These are phyloP conservation scores for Autographa pulchrina DNA, from an alignment of 2,888 invertebrate genomes.

Conservation along the genomic window DNA sequence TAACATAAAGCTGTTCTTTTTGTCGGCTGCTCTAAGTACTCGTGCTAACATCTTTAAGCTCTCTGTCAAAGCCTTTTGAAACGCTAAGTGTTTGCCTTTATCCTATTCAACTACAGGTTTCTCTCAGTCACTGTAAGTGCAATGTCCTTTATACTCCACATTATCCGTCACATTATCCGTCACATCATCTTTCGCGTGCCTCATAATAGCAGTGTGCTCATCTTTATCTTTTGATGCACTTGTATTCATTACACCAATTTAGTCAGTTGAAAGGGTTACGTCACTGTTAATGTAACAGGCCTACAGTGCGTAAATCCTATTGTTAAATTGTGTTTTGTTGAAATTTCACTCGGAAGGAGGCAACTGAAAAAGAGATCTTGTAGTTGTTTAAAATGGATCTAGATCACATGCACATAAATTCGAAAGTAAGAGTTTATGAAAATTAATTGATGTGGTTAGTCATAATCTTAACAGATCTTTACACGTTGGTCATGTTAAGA, in stretches of 20 bases:
- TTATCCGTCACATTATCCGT: conserved; percentile 31
- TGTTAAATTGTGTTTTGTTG: background rate
- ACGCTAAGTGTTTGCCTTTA: conserved; percentile 18
- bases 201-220: conserved; percentile 30
- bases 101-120: conserved; percentile 31
- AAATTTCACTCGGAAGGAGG: conserved; percentile 8
- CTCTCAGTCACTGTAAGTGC: conserved; percentile 37
- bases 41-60: conserved; percentile 14
- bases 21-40: conserved; percentile 9
- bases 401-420: conserved; percentile 46
- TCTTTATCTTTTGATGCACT: conserved; percentile 49
- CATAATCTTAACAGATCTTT: conserved; percentile 19
- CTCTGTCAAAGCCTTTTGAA: conserved; percentile 21
- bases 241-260: conserved; percentile 52
- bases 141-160: conserved; percentile 36
- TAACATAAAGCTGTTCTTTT: conserved; percentile 9
- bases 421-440: conserved; percentile 5
- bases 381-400: conserved; percentile 37
- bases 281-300: conserved; percentile 41
- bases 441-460: conserved; percentile 3
- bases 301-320: conserved; percentile 12
- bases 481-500: conserved; percentile 19
- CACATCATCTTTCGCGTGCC: conserved; percentile 29
- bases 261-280: conserved; percentile 37
- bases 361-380: conserved; percentile 31